Evolutionary conservation across 2,888 invertebrate species (phyloP).

Genomic region (Drosophila stalkeri): DNA sequence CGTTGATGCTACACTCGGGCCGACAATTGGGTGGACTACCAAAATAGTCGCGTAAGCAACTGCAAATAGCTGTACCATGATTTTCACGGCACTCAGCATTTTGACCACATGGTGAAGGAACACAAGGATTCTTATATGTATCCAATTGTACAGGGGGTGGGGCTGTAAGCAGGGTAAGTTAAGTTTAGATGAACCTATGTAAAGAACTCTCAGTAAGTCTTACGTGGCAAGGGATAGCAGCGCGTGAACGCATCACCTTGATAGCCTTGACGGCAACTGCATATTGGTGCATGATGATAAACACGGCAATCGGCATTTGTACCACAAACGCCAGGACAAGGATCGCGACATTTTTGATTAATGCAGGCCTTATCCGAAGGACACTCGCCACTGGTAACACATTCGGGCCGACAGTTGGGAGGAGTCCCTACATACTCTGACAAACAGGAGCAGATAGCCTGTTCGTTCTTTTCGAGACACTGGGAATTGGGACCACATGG

Average conservation of each 20-base stretch:
- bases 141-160: slow-evolving; percentile 66
- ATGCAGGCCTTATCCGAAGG: slow-evolving; percentile 87
- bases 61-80: slow-evolving; percentile 88
- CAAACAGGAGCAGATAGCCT: slow-evolving; percentile 88
- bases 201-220: slow-evolving; percentile 47
- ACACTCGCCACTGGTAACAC: slow-evolving; percentile 88
- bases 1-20: slow-evolving; percentile 89
- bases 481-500: slow-evolving; percentile 89
- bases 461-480: slow-evolving; percentile 87
- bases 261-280: slow-evolving; percentile 89
- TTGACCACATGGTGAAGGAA: slow-evolving; percentile 91
- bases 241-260: slow-evolving; percentile 91
- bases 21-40: slow-evolving; percentile 90
- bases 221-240: slow-evolving; percentile 86
- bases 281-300: slow-evolving; percentile 91
- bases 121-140: slow-evolving; percentile 87
- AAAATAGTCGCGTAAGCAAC: slow-evolving; percentile 88
- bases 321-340: slow-evolving; percentile 88
- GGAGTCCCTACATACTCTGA: slow-evolving; percentile 87
- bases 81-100: slow-evolving; percentile 89
- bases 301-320: slow-evolving; percentile 90
- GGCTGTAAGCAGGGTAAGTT: slow-evolving; percentile 38
- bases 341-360: slow-evolving; percentile 88
- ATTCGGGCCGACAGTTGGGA: slow-evolving; percentile 90
- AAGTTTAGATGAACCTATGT: background rate